Percentiles rank a stretch among this genome's conserved stretches.
phyloP scores from a whole-genome alignment of 2,797 vertebrate genomes.

The Xerus rutilus region DNA sequence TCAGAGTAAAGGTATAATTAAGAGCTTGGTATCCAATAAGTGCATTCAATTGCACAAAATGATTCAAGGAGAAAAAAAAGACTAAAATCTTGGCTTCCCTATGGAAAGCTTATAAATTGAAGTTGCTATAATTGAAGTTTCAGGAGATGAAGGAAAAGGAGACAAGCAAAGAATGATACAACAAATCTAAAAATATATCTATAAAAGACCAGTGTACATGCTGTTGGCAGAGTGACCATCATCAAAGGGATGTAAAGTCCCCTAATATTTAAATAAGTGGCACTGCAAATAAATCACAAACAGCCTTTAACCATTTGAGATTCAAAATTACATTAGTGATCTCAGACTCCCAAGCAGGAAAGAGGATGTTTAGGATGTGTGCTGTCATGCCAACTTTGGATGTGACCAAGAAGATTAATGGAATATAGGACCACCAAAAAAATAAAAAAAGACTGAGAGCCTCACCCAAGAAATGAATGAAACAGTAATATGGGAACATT shows the following conservation, averaged over 20 bases:
- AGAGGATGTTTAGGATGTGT: neutral
- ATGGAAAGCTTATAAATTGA: neutral
- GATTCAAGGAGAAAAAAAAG: neutral
- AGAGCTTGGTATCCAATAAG: conserved; percentile 43
- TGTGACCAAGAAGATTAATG: neutral
- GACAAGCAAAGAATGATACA: neutral
- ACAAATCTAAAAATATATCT: neutral
- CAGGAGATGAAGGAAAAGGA: neutral
- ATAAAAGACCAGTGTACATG: neutral
- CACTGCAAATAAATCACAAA: neutral
- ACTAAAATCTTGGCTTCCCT: neutral
- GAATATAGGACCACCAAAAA: neutral
- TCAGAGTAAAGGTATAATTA: conserved; percentile 71
- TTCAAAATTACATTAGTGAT: conserved; percentile 29
- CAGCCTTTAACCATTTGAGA: neutral
- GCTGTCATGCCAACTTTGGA: neutral
- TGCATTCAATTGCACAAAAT: conserved; percentile 60
- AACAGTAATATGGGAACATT: too few species aligned
- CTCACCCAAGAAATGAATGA: neutral
- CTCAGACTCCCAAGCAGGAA: neutral
- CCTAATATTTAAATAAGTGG: conserved; percentile 14
- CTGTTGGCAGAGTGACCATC: neutral
- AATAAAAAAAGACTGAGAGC: neutral
- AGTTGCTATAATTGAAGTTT: conserved; percentile 36
- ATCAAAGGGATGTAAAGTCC: neutral